Base-by-base conservation (phyloP, 2,888 invertebrate genomes). In the Vandiemenella viatica region DNA sequence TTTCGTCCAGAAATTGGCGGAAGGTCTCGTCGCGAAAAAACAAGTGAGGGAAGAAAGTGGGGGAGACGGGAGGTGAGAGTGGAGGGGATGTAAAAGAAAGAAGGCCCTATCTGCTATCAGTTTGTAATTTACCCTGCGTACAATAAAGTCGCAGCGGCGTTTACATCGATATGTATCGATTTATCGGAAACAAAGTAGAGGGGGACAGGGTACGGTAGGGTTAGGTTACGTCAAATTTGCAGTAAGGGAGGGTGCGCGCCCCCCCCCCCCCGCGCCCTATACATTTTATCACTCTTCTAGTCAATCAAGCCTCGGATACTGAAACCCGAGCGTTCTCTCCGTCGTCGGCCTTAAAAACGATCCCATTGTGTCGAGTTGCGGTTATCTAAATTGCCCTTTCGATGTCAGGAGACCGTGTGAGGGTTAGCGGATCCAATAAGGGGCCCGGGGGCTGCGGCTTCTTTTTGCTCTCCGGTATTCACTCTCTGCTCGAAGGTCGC, bases 331-430 rank as follows among this genome's bases (percentile, higher is more conserved):
- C 41, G 20, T 41, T 37, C 37, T n/a, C n/a, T 22, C 19, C 10
- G 20, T 37, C 49, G 26, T 43, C 50, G 37, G 45, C 50, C 50
- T 50, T 51, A 49, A 53, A 53, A 53, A 47, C 53, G 53, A 51
- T 53, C 53, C 53, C 48, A 53, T 53, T 53, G 53, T 53, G 49
- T 38, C 45, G 37, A 38, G 43, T 46, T 49, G 53, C 43, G 51
- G 51, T 53, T 53, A 53, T 53, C 53, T 53, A 53, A 53, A 53
- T 53, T 53, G 53, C 53, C 51, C 53, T 51, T 53, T 53, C 49
- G 49, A 53, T 53, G 51, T 49, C 41, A 43, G 26, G 48, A 37
- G 16, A 17, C 38, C 38, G 15, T 17, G 38, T 17, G 38, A 32
- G 32, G n/a, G 32, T n/a, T n/a, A n/a, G n/a, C n/a, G n/a, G 32